Evolutionary conservation across 2,797 vertebrate species (phyloP).

Genomic region (Bufotes viridis): DNA sequence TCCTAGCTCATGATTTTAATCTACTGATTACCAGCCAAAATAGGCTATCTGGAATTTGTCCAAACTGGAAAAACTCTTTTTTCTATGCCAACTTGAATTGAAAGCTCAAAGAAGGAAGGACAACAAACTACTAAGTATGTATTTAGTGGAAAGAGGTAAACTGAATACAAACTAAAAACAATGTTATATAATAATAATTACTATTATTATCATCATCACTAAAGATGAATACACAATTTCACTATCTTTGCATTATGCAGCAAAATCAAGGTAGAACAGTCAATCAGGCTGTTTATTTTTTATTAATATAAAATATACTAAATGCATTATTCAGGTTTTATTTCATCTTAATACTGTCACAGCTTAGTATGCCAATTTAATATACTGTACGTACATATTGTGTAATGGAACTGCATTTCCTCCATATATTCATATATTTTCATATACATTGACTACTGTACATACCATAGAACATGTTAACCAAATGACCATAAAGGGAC

Average conservation of each 20-base stretch:
- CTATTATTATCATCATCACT: not conserved
- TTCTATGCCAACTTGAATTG: conserved; percentile 46
- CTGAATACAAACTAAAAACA: not conserved
- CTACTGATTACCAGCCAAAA: conserved; percentile 47
- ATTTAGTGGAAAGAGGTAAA: not conserved
- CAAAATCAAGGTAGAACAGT: not conserved
- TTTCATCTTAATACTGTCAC: no score
- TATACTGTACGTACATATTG: no score
- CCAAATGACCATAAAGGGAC: no score
- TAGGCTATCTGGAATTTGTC: conserved; percentile 51
- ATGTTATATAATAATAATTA: not conserved
- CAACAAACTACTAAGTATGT: conserved; percentile 28
- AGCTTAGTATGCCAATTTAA: no score
- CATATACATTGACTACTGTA: no score
- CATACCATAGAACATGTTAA: no score
- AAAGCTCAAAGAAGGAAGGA: conserved; percentile 26
- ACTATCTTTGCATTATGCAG: not conserved
- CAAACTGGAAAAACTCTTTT: conserved; percentile 46
- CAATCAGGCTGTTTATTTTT: not conserved
- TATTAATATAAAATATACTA: no score
- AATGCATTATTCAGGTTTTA: no score
- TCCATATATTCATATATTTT: no score
- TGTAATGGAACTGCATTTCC: no score
- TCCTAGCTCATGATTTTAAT: conserved; percentile 53
- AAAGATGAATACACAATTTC: not conserved